A percentile compares a stretch with the other conserved stretches of the same genome.
These are phyloP conservation scores for Acridotheres tristis DNA, from an alignment of 2,797 vertebrate genomes.

Conservation along the genomic window DNA sequence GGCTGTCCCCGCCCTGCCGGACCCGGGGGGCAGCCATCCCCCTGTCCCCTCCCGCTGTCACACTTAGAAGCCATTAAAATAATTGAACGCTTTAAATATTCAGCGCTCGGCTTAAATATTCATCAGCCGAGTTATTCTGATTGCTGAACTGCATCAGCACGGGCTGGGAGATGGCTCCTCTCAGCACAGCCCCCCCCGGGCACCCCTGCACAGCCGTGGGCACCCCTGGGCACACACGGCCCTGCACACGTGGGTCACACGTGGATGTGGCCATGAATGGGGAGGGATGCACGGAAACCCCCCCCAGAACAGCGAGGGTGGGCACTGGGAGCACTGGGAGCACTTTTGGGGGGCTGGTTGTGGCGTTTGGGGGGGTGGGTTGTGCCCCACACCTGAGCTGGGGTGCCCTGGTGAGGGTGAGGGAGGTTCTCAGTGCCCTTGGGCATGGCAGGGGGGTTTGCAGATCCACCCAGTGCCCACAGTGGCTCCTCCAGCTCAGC, in stretches of 20 bases:
- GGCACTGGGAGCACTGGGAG: neutral
- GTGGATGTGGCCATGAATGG: rapidly evolving
- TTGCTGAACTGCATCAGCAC: conserved; percentile 44
- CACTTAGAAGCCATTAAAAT: conserved; percentile 69
- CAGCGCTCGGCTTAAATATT: conserved; percentile 66
- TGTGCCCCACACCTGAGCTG: neutral
- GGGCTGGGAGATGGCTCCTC: neutral
- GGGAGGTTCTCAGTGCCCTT: neutral
- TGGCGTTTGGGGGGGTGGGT: no score
- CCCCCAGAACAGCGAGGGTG: rapidly evolving
- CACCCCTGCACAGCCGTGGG: rapidly evolving
- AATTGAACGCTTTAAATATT: conserved; percentile 72
- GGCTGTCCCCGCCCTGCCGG: neutral
- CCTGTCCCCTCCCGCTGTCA: conserved; percentile 24
- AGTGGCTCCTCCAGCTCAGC: neutral
- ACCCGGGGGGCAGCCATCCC: neutral
- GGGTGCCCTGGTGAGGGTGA: no score
- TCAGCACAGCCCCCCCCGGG: neutral
- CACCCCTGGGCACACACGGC: rapidly evolving
- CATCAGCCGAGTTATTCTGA: conserved; percentile 63
- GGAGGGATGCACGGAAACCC: rapidly evolving
- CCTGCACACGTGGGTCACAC: neutral
- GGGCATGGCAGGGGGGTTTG: neutral
- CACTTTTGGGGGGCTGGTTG: rapidly evolving
- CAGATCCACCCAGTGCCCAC: neutral